Conservation (phyloP, 2,113 vertebrate genomes). For the Periophthalmodon schlosseri region DNA sequence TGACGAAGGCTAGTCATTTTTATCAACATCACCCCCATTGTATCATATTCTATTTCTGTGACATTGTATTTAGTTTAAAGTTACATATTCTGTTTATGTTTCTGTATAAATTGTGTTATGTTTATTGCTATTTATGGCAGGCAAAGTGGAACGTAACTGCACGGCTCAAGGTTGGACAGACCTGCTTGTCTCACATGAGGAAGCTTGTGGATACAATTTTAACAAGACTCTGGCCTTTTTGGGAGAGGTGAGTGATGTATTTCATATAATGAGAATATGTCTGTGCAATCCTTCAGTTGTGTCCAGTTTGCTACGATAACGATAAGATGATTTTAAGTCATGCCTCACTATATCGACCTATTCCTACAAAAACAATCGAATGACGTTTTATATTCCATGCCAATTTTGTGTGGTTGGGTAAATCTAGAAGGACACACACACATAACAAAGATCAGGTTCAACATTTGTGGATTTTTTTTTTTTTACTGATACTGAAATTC, state of each 20-base stretch:
- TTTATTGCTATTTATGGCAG: conserved; percentile 60
- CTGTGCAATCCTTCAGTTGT: too few relatives aligned
- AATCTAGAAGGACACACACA: neutral
- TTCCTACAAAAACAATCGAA: too few relatives aligned
- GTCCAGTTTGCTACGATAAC: too few relatives aligned
- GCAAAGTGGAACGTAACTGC: conserved; percentile 86
- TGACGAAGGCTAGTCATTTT: too few relatives aligned
- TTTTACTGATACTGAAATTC: too few relatives aligned
- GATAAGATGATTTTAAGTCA: too few relatives aligned
- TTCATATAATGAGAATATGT: neutral
- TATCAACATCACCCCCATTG: too few relatives aligned
- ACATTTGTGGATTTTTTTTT: too few relatives aligned
- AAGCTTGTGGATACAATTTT: conserved; percentile 83
- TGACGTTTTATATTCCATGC: too few relatives aligned
- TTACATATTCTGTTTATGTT: neutral
- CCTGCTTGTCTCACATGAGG: conserved; percentile 78
- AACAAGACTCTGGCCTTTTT: conserved; percentile 71
- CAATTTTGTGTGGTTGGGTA: neutral
- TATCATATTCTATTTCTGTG: neutral
- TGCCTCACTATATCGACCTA: too few relatives aligned
- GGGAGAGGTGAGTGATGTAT: conserved; percentile 41
- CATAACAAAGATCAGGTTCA: too few relatives aligned
- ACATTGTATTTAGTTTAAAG: neutral
- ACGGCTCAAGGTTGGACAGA: conserved; percentile 84
- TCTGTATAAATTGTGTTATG: neutral